A percentile compares a stretch with the other conserved stretches of the same genome.
phyloP scores from a whole-genome alignment of 2,888 invertebrate species.

The Rhingia campestris region DNA sequence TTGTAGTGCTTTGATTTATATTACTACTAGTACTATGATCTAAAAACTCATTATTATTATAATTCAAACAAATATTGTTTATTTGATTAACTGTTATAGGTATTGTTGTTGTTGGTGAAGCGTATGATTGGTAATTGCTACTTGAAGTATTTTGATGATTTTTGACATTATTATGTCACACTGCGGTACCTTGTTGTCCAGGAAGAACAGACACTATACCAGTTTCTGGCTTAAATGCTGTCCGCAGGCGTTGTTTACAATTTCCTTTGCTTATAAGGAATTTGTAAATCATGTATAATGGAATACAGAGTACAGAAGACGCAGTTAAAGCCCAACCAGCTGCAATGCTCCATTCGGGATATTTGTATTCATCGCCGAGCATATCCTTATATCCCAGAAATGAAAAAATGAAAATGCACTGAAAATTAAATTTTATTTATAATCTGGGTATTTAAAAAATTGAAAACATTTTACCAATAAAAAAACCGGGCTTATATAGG shows the following conservation, averaged over 20 bases:
- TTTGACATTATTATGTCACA: constrained; percentile 81
- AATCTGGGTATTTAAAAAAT: background rate
- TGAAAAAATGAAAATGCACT: constrained; percentile 93
- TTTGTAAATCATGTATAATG: constrained; percentile 91
- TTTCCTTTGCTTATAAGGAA: constrained; percentile 87
- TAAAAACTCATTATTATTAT: constrained; percentile 57
- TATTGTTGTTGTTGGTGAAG: constrained; percentile 71
- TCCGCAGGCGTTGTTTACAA: constrained; percentile 77
- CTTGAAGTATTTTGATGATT: constrained; percentile 45
- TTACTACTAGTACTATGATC: constrained; percentile 62
- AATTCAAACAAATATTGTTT: constrained; percentile 51
- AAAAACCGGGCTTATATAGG: constrained; percentile 93
- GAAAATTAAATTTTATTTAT: constrained; percentile 40
- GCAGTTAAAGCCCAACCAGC: constrained; percentile 92
- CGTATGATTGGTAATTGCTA: constrained; percentile 56
- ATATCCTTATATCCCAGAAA: constrained; percentile 91
- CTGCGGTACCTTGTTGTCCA: constrained; percentile 82
- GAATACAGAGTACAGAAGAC: constrained; percentile 93
- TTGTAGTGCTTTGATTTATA: constrained; percentile 54
- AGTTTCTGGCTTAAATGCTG: constrained; percentile 79
- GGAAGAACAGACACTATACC: constrained; percentile 80
- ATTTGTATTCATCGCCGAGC: constrained; percentile 88
- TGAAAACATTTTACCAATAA: constrained; percentile 86
- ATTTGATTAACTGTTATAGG: constrained; percentile 55
- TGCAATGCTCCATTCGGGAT: constrained; percentile 91